Evolutionary conservation across 1,140 invertebrate species (phyloP).

Genomic region (Nasonia giraulti): DNA sequence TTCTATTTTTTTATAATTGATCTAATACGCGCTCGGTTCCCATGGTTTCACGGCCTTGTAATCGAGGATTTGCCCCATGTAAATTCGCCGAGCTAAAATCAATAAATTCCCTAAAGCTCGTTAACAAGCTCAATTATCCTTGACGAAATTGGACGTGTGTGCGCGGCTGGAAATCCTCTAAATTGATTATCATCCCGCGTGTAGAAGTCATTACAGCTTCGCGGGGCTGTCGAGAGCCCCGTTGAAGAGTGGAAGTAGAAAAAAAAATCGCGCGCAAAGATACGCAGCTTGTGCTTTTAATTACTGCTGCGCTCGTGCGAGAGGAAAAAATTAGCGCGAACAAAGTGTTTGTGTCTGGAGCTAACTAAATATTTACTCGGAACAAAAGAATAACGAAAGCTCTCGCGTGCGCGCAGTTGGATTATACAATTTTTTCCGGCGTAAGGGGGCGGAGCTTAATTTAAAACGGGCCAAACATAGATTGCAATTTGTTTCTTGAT

Average conservation of each 20-base stretch:
- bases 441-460: neutral
- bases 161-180: neutral
- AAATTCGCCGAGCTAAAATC: neutral
- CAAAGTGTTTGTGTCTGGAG: neutral
- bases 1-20: no score
- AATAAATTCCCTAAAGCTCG: neutral
- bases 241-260: no score
- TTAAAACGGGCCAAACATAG: neutral
- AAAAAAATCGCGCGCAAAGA: no score
- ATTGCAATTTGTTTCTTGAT: neutral
- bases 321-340: neutral
- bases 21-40: no score
- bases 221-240: no score
- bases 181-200: neutral
- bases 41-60: no score
- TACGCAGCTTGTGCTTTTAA: neutral
- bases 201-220: no score
- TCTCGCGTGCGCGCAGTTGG: neutral
- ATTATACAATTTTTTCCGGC: neutral
- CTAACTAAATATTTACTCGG: constrained; percentile 15
- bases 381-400: neutral
- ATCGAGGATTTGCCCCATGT: no score
- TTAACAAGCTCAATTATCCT: neutral
- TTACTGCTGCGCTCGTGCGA: neutral
- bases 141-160: neutral